Conservation (phyloP, 2,888 invertebrate genomes). For the Sinohyriopsis cumingii region DNA sequence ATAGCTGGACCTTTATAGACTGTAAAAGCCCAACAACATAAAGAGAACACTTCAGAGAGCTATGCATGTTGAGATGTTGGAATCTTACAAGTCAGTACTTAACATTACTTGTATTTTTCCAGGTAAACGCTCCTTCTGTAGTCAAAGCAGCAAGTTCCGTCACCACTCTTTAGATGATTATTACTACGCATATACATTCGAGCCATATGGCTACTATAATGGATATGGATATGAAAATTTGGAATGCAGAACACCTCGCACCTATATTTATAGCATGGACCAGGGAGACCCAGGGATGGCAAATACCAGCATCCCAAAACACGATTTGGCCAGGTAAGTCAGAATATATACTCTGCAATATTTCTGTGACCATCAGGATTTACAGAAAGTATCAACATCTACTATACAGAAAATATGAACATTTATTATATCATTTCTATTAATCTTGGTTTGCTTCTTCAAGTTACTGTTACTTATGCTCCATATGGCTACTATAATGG, state of each 20-base stretch:
- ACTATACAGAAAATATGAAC: too few relatives aligned
- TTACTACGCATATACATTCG: conserved; percentile 49
- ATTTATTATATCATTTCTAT: too few relatives aligned
- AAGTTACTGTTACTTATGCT: too few relatives aligned
- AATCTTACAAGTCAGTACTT: too few relatives aligned
- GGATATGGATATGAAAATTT: conserved; percentile 47
- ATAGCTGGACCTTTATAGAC: too few relatives aligned
- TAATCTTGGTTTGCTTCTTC: too few relatives aligned
- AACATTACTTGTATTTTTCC: too few relatives aligned
- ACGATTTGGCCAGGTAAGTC: conserved; percentile 58
- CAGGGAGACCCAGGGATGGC: conserved; percentile 45
- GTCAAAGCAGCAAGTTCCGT: conserved; percentile 51
- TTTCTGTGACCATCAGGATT: neutral
- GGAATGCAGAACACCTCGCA: conserved; percentile 62
- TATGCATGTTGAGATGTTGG: too few relatives aligned
- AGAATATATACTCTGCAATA: neutral
- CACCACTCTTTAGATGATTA: conserved; percentile 69
- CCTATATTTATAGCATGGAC: conserved; percentile 51
- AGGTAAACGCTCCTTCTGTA: conserved; percentile 52
- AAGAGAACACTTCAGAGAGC: too few relatives aligned
- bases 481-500: conserved; percentile 56
- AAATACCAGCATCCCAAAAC: conserved; percentile 63
- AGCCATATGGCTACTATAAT: conserved; percentile 52
- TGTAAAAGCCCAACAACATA: too few relatives aligned
- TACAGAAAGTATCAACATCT: too few relatives aligned